Evolutionary conservation across 1,140 invertebrate species (phyloP).

Genomic region (Aphelenchoides avenae): DNA sequence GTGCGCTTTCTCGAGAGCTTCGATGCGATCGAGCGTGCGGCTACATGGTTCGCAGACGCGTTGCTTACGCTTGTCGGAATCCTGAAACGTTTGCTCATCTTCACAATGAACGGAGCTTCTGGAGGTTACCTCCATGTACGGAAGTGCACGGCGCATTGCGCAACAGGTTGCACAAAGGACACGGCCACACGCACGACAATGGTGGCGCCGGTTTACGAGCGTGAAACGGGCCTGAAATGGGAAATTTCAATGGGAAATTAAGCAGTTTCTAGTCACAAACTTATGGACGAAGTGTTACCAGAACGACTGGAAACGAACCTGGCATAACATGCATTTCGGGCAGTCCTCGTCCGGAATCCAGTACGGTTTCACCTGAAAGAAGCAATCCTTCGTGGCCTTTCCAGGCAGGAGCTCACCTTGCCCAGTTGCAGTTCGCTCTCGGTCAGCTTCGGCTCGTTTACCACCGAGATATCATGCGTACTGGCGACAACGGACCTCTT

Average conservation of each 20-base stretch:
- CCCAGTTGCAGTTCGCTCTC: constrained; percentile 30
- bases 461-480: constrained; percentile 21
- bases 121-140: constrained; percentile 31
- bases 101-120: no score
- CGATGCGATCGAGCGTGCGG: constrained; percentile 29
- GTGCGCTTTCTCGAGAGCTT: constrained; percentile 25
- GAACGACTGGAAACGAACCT: no score
- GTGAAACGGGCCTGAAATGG: no score
- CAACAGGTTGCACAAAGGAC: constrained; percentile 31
- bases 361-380: constrained; percentile 2
- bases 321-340: constrained; percentile 32
- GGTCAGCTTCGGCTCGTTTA: constrained; percentile 17
- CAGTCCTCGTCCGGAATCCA: constrained; percentile 38
- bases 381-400: not conserved
- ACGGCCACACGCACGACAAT: constrained; percentile 32
- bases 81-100: constrained; percentile 19
- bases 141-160: constrained; percentile 12
- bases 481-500: constrained; percentile 1
- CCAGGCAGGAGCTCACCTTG: constrained; percentile 19
- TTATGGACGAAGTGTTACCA: no score
- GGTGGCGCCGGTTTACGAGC: constrained; percentile 37
- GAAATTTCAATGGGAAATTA: no score
- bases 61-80: not conserved
- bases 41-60: constrained; percentile 34
- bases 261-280: no score